These are phyloP conservation scores for Rhabdomys dilectus DNA, from an alignment of 2,113 vertebrate species.

Conservation along the genomic window DNA sequence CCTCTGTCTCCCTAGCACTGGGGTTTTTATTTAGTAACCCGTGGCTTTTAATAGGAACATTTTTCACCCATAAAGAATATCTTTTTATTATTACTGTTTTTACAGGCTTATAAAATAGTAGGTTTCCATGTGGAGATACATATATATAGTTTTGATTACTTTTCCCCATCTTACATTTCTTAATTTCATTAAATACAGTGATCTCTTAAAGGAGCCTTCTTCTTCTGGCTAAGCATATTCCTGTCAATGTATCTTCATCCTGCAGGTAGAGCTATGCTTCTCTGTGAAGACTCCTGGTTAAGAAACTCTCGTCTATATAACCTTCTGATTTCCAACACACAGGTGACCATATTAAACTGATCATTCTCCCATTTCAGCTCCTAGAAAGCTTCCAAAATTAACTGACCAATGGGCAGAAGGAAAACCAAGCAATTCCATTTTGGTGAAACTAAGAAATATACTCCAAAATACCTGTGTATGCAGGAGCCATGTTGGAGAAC, in stretches of 20 bases:
- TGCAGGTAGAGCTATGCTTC: background rate
- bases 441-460: slow-evolving; percentile 19
- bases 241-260: background rate
- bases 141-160: background rate
- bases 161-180: background rate
- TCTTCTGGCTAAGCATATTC: background rate
- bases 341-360: background rate
- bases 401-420: background rate
- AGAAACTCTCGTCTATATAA: background rate
- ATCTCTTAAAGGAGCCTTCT: background rate
- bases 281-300: background rate
- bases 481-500: background rate
- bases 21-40: background rate
- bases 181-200: background rate
- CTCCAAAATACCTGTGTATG: background rate
- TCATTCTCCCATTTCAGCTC: background rate
- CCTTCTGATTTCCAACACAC: background rate
- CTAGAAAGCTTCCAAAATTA: slow-evolving; percentile 30
- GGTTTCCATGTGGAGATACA: background rate
- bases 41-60: background rate
- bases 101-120: background rate
- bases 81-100: background rate
- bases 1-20: background rate
- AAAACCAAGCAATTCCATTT: background rate
- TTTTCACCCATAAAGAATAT: background rate